Base-by-base conservation (phyloP, 1,140 invertebrate species). In the Leguminivora glycinivorella region DNA sequence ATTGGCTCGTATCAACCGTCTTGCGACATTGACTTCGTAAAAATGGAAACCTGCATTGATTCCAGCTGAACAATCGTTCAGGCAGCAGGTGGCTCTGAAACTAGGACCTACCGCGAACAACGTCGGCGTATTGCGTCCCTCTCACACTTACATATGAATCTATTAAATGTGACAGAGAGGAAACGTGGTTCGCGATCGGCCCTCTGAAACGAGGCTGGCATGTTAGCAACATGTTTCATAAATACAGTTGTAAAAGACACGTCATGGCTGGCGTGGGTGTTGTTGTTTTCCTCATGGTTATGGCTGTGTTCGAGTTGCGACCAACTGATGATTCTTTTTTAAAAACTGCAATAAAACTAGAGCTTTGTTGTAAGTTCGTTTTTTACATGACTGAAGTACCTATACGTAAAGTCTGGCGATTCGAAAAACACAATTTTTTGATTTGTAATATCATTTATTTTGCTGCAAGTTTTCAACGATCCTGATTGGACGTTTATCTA, bases 261-360 rank as follows among this genome's bases (percentile, higher is more conserved):
- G 75, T 79, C 76, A 83, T 73, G 19, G 58, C 58, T 63, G 58
- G 14, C 75, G 81, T 83, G 79, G 81, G 83, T 83, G 82, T 77
- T 76, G 79, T 81, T 81, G 80, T 89, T 86, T 86, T 84, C 82
- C 82, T 83, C 80, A 83, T 83, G 77, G 77, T 72, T 80, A 72
- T 71, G 73, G 72, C 47, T 71, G 73, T 72, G 70, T 29, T 63
- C 58, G 26, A 17, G 47, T 52, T 52, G 47, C 47, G 47, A 52
- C 47, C 47, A 52, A 17, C 14, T 14, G 58, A 26, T 17, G 26
- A 63, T 63, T 31, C 4, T 63, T 63, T 63, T 29, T 26, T 29
- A 1, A 34, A 9, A 29, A 29, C 58, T 63, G 58, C 58, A 17
- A 6, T 25, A 17, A 17, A 63, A 63, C 58, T 52, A 19, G 4